Base-by-base conservation (phyloP, 2,888 invertebrate genomes). In the Clusia tigrina region DNA sequence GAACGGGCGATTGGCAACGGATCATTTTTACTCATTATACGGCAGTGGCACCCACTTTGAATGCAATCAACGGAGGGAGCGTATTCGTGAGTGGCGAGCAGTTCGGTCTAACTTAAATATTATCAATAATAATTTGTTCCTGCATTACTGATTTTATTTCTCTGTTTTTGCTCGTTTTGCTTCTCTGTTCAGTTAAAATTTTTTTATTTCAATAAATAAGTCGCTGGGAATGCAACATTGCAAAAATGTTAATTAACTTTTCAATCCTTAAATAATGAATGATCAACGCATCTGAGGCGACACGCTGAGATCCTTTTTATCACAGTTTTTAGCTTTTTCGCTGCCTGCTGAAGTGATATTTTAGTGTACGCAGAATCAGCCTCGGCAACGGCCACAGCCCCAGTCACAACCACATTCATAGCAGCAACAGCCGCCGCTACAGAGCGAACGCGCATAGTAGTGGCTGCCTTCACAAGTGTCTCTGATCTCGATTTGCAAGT, bases 161-260 rank as follows among this genome's bases (percentile, higher is more conserved):
- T n/a, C n/a, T n/a, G n/a, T n/a, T n/a, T n/a, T n/a, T n/a, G n/a
- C n/a, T n/a, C n/a, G n/a, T n/a, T n/a, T n/a, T n/a, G n/a, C n/a
- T n/a, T n/a, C n/a, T n/a, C n/a, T n/a, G n/a, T n/a, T n/a, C n/a
- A n/a, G n/a, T n/a, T n/a, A 17, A 42, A 48, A 48, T 20, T 48
- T n/a, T n/a, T n/a, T n/a, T n/a, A n/a, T n/a, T 48, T 48, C 18
- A 48, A 48, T 48, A 48, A 48, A 48, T 48, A 48, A 48, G 22
- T 48, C 48, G 48, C 42, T 42, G 9, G 42, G n/a, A 42, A 42
- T 10, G 42, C 10, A 42, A 42, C 42, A n/a, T 72, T 65, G 74
- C 74, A 80, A 81, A 82, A 82, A 82, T 82, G 81, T 82, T 82
- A 82, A 82, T 82, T 82, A 82, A 82, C 83, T 83, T 82, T 82